These are phyloP conservation scores for Bemisia tabaci DNA, from an alignment of 1,140 invertebrate species.

Conservation along the genomic window DNA sequence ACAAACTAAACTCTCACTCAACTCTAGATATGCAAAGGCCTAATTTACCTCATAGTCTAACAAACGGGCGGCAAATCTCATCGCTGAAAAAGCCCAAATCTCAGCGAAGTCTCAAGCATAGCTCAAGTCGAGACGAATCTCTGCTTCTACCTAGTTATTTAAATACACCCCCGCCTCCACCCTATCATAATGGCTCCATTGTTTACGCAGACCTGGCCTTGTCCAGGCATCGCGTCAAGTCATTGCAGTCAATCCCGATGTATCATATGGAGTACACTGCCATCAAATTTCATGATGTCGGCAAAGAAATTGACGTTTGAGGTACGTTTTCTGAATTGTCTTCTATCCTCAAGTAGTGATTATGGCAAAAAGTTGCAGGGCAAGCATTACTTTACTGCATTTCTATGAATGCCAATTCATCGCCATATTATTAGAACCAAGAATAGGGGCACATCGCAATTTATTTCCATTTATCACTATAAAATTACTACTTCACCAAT, in stretches of 20 bases:
- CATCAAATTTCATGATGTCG: constrained; percentile 60
- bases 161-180: not conserved
- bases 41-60: not conserved
- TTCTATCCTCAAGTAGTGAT: too few relatives aligned
- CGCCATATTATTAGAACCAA: too few relatives aligned
- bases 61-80: not conserved
- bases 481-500: too few relatives aligned
- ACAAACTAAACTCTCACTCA: not conserved
- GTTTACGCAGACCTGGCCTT: constrained; percentile 8
- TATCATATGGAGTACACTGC: constrained; percentile 52
- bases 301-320: constrained; percentile 61
- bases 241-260: constrained; percentile 24
- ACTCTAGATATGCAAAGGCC: not conserved
- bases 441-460: too few relatives aligned
- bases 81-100: not conserved
- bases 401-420: too few relatives aligned
- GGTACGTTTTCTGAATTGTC: constrained; percentile 8
- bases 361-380: too few relatives aligned
- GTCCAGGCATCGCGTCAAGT: constrained; percentile 1
- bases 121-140: not conserved
- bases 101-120: not conserved
- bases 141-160: not conserved
- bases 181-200: not conserved
- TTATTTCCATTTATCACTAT: too few relatives aligned
- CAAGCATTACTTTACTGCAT: too few relatives aligned